Conservation (phyloP, 2,888 invertebrate genomes). For the Pseudolycoriella hygida region DNA sequence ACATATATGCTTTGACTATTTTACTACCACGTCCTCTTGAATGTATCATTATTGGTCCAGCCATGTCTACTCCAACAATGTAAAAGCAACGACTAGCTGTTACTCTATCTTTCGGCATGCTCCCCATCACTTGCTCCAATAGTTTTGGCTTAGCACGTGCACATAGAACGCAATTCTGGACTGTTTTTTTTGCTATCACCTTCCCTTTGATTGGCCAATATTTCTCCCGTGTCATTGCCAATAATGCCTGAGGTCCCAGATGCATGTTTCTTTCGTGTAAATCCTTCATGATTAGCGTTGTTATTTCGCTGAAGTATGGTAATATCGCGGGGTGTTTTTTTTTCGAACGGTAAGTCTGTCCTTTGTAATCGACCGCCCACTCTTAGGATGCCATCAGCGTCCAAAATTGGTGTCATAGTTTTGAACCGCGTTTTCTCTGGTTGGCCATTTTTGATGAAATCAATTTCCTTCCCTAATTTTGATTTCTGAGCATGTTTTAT, state of each 20-base stretch:
- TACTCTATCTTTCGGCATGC: constrained; percentile 12
- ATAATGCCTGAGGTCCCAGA: constrained; percentile 6
- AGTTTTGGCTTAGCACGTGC: constrained; percentile 8
- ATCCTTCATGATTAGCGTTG: neutral
- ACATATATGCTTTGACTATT: neutral
- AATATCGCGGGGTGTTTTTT: no score
- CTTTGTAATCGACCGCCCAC: no score
- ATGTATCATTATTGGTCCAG: constrained; percentile 3
- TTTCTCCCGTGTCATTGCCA: constrained; percentile 9
- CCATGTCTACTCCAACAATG: constrained; percentile 6
- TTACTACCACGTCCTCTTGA: neutral
- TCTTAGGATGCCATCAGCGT: no score
- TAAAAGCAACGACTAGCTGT: constrained; percentile 7
- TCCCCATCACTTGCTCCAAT: constrained; percentile 14
- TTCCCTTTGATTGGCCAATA: constrained; percentile 14
- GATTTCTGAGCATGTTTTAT: no score
- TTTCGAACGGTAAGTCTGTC: no score
- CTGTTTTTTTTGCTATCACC: constrained; percentile 8
- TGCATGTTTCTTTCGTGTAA: neutral
- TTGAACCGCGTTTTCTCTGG: no score
- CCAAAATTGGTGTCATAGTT: no score
- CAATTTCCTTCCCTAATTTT: no score
- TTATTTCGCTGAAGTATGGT: no score
- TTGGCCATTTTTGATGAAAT: no score
- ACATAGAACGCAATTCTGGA: constrained; percentile 11